Conservation (phyloP, 2,797 vertebrate genomes). For the Iguana delicatissima region DNA sequence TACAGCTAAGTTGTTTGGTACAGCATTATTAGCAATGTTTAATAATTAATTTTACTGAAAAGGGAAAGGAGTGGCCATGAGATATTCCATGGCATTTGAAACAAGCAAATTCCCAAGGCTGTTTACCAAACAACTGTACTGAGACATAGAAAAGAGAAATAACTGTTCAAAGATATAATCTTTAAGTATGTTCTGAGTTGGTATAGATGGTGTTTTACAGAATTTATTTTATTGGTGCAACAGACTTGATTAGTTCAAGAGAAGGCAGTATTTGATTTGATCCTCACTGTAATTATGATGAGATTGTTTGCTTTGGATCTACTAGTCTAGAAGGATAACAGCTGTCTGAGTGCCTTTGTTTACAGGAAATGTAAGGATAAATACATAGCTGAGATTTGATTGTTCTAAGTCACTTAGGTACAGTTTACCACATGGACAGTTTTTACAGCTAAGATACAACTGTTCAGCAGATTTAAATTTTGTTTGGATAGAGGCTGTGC, state of each 20-base stretch:
- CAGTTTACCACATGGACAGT: neutral
- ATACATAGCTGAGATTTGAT: neutral
- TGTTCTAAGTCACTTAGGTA: neutral
- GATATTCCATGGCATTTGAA: no score
- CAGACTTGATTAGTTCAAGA: neutral
- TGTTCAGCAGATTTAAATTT: neutral
- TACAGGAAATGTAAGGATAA: neutral
- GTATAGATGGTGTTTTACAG: neutral
- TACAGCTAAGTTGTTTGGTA: no score
- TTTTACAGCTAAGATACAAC: neutral
- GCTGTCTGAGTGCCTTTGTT: no score
- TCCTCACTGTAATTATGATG: neutral
- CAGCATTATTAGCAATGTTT: no score
- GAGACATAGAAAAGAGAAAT: neutral
- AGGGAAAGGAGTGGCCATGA: no score
- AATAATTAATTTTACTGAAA: no score
- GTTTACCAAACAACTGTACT: no score
- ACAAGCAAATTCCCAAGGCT: no score
- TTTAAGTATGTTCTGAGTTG: neutral
- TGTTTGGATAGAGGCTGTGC: neutral
- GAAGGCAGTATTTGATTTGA: neutral
- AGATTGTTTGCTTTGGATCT: neutral
- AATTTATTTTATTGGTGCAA: neutral
- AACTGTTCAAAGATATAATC: neutral
- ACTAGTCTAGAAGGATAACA: neutral